A percentile compares a stretch with the other conserved stretches of the same genome.
phyloP scores from a whole-genome alignment of 2,888 invertebrate genomes.

The Abrostola tripartita region DNA sequence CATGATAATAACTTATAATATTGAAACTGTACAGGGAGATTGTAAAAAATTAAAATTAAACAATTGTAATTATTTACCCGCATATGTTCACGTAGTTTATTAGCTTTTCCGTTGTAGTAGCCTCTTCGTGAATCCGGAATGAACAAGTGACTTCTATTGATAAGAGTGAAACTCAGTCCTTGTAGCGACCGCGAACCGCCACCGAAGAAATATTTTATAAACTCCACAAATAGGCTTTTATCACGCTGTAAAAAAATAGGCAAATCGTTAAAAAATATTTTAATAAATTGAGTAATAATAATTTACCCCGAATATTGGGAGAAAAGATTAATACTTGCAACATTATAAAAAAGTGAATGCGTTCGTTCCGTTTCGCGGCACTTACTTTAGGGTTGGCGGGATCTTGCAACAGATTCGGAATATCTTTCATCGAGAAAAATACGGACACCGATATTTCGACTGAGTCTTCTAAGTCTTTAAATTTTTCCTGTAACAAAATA shows the following conservation, averaged over 20 bases:
- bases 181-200: slow-evolving; percentile 80
- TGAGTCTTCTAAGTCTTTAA: slow-evolving; percentile 82
- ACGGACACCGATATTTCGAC: slow-evolving; percentile 84
- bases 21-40: neutral
- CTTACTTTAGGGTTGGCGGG: slow-evolving; percentile 85
- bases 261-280: neutral
- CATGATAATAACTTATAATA: no score
- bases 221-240: slow-evolving; percentile 72
- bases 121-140: slow-evolving; percentile 67
- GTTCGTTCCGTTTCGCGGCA: slow-evolving; percentile 40
- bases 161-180: slow-evolving; percentile 81
- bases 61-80: slow-evolving; percentile 62
- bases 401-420: slow-evolving; percentile 86
- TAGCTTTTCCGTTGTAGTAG: slow-evolving; percentile 68
- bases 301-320: slow-evolving; percentile 20
- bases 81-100: slow-evolving; percentile 73
- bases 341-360: slow-evolving; percentile 18
- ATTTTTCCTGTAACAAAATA: slow-evolving; percentile 76
- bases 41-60: neutral
- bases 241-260: slow-evolving; percentile 66
- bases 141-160: slow-evolving; percentile 76
- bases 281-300: neutral
- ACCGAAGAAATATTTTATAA: slow-evolving; percentile 69
- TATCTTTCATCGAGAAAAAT: slow-evolving; percentile 86
- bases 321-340: slow-evolving; percentile 15